Conservation (phyloP, 2,888 invertebrate genomes). For the Argynnis bischoffii region DNA sequence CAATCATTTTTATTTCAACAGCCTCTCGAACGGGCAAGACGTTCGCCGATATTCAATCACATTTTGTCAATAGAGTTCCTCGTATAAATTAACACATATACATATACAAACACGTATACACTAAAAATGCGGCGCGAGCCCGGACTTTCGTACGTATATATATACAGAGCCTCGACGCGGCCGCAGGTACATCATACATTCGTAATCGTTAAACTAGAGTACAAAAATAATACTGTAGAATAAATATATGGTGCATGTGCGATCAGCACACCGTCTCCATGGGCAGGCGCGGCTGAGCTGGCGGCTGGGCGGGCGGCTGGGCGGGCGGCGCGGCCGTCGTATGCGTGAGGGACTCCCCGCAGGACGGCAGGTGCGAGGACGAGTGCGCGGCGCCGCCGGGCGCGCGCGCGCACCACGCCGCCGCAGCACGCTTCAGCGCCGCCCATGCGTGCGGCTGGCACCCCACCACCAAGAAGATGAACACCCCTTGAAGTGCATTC, state of each 20-base stretch:
- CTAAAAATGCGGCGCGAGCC: constrained; percentile 33
- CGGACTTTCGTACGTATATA: constrained; percentile 42
- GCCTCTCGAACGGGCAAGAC: constrained; percentile 59
- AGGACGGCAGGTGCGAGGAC: constrained; percentile 91
- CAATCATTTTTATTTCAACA: constrained; percentile 62
- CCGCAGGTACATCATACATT: constrained; percentile 42
- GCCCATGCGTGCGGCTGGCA: constrained; percentile 91
- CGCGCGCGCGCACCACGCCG: constrained; percentile 75
- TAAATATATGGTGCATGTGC: constrained; percentile 58
- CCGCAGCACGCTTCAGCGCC: constrained; percentile 63
- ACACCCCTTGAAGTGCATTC: constrained; percentile 93
- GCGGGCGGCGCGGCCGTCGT: constrained; percentile 86
- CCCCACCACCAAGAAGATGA: constrained; percentile 94
- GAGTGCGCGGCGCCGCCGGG: constrained; percentile 82
- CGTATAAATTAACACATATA: constrained; percentile 47
- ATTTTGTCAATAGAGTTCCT: constrained; percentile 43
- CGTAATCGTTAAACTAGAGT: constrained; percentile 61
- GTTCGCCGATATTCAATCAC: constrained; percentile 42
- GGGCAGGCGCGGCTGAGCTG: constrained; percentile 72
- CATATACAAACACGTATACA: constrained; percentile 45
- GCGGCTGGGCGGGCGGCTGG: constrained; percentile 77
- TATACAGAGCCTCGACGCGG: constrained; percentile 43
- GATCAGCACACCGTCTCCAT: constrained; percentile 85
- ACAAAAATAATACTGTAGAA: constrained; percentile 76
- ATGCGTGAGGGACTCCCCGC: constrained; percentile 89